Conservation (phyloP, 2,113 vertebrate genomes). For the Paralichthys olivaceus region DNA sequence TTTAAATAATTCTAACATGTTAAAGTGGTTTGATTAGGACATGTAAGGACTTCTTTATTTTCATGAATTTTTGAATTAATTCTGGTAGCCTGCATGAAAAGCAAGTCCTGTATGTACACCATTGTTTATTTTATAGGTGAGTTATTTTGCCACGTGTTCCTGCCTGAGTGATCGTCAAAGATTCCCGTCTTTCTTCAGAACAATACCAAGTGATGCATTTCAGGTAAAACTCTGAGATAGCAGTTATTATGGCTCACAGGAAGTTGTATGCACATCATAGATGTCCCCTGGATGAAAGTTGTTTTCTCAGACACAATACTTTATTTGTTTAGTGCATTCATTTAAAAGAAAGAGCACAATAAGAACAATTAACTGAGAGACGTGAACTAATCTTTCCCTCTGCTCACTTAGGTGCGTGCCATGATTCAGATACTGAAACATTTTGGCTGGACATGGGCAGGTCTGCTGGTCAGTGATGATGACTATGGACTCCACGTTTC, state of each 20-base stretch:
- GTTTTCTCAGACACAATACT: no score
- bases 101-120: background rate
- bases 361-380: no score
- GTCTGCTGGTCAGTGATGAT: constrained; percentile 47
- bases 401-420: constrained; percentile 41
- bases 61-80: background rate
- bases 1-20: background rate
- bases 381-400: background rate
- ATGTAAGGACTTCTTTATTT: background rate
- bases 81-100: no score
- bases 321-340: background rate
- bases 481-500: constrained; percentile 50
- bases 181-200: constrained; percentile 51
- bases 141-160: constrained; percentile 53
- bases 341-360: no score
- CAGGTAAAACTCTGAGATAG: constrained; percentile 34
- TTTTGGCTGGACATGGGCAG: constrained; percentile 63
- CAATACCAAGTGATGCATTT: constrained; percentile 50
- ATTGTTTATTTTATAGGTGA: constrained; percentile 23
- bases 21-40: background rate
- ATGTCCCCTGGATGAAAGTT: background rate
- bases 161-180: constrained; percentile 17
- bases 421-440: constrained; percentile 62
- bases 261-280: background rate
- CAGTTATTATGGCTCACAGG: background rate